Evolutionary conservation across 2,797 vertebrate species (phyloP).

Genomic region (Ceryle rudis): DNA sequence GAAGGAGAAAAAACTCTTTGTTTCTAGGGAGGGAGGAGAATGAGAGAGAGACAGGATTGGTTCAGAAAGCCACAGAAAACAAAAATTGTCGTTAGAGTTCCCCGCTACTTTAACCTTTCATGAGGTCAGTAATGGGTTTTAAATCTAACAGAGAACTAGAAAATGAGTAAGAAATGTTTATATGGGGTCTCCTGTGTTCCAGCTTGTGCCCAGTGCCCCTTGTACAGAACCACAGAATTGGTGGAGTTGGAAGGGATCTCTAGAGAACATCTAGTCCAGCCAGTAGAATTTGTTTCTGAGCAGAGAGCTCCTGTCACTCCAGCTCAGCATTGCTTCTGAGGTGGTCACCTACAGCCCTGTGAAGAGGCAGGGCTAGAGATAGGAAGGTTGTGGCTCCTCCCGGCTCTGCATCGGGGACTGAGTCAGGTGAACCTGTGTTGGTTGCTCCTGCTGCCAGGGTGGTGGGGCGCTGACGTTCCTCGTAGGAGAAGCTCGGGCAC

Average conservation of each 20-base stretch:
- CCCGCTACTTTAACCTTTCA: not conserved
- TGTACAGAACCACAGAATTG: too few relatives aligned
- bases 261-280: too few relatives aligned
- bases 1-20: not conserved
- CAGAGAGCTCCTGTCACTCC: not conserved
- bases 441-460: accelerated
- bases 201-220: too few relatives aligned
- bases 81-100: not conserved
- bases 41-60: not conserved
- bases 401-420: not conserved
- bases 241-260: too few relatives aligned
- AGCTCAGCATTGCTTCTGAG: not conserved
- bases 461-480: accelerated
- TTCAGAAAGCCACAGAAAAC: not conserved
- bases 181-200: too few relatives aligned
- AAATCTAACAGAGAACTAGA: not conserved
- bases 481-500: too few relatives aligned
- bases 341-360: not conserved
- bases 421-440: not conserved
- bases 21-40: not conserved
- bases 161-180: not conserved
- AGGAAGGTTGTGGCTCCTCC: not conserved
- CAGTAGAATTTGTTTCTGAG: not conserved
- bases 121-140: not conserved
- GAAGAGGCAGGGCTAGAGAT: not conserved